Conservation (phyloP, 1,140 invertebrate genomes). For the Drosophila takahashii region DNA sequence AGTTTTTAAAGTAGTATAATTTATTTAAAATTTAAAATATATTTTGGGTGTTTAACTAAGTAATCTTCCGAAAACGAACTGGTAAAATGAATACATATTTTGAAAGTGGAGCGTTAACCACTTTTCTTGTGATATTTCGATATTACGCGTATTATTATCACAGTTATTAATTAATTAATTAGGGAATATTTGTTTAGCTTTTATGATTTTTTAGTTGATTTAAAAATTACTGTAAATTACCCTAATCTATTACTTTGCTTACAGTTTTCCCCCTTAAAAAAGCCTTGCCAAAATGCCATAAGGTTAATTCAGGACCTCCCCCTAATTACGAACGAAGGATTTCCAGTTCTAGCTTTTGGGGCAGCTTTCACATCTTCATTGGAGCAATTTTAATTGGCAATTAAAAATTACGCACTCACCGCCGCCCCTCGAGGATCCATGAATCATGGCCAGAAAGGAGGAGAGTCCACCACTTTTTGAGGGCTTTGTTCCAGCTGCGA, state of each 20-base stretch:
- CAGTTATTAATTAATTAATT: no score
- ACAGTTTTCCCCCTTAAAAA: no score
- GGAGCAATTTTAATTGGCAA: slow-evolving; percentile 72
- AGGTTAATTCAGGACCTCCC: background rate
- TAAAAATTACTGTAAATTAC: background rate
- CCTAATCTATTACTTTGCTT: background rate
- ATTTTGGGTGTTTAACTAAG: no score
- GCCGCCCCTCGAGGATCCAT: slow-evolving; percentile 59
- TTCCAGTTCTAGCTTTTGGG: slow-evolving; percentile 1
- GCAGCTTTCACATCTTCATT: slow-evolving; percentile 67
- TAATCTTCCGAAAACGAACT: no score
- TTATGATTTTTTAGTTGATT: no score
- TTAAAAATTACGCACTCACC: slow-evolving; percentile 75
- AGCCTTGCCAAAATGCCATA: background rate
- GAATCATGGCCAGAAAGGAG: slow-evolving; percentile 45
- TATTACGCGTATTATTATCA: no score
- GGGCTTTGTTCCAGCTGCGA: slow-evolving; percentile 29
- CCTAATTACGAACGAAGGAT: slow-evolving; percentile 14
- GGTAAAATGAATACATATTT: background rate
- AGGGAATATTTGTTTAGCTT: no score
- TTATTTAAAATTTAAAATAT: background rate
- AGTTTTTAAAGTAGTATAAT: background rate
- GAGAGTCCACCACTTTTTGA: slow-evolving; percentile 1
- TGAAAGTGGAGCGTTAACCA: no score
- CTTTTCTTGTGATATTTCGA: no score